Percentiles rank a stretch among this genome's conserved stretches.
These are phyloP conservation scores for Tachycineta bicolor DNA, from an alignment of 2,113 vertebrate genomes.

Conservation along the genomic window DNA sequence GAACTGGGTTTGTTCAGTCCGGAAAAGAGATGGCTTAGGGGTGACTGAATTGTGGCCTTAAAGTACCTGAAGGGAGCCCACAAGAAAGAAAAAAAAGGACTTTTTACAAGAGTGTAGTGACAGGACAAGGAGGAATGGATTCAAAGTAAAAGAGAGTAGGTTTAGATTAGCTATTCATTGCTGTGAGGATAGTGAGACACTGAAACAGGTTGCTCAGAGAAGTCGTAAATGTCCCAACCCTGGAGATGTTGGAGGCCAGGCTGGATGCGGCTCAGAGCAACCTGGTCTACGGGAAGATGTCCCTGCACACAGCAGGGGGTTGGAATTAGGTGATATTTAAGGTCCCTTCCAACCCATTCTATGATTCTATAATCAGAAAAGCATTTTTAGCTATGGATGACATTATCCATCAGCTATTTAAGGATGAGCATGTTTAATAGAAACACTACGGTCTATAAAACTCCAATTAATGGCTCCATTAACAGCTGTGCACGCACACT, in stretches of 20 bases:
- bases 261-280: background rate
- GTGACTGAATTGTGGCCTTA: background rate
- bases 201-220: background rate
- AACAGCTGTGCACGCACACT: background rate
- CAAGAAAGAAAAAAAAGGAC: background rate
- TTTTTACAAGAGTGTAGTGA: background rate
- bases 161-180: background rate
- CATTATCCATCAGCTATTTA: background rate
- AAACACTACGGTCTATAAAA: background rate
- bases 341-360: background rate
- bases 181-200: background rate
- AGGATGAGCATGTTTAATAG: background rate
- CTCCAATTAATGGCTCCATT: background rate
- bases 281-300: background rate
- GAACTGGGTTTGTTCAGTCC: background rate
- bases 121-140: background rate
- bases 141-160: background rate
- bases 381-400: background rate
- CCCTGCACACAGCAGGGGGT: fast-evolving
- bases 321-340: background rate
- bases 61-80: background rate
- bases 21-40: background rate
- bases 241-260: background rate
- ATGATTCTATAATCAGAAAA: background rate
- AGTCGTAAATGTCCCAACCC: background rate